phyloP scores from a whole-genome alignment of 2,888 invertebrate species.

The Sinotaia quadrata region DNA sequence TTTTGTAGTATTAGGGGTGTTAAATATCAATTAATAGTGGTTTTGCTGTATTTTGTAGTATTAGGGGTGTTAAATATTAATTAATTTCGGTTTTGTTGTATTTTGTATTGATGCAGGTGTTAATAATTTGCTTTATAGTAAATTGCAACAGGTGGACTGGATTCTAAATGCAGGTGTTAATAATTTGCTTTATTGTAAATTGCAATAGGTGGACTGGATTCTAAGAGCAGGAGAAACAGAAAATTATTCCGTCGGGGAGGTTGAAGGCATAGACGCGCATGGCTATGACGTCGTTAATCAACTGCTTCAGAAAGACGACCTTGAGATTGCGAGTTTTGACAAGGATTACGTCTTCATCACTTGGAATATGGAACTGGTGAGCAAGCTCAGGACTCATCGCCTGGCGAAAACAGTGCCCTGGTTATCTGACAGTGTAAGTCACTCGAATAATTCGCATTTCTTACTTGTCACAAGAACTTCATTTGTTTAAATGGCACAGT shows the following conservation, averaged over 20 bases:
- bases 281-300: conserved; percentile 9
- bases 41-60: no score
- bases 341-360: conserved; percentile 23
- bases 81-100: no score
- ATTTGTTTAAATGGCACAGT: no score
- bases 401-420: conserved; percentile 12
- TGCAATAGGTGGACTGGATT: conserved; percentile 19
- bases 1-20: no score
- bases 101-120: no score
- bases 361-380: conserved; percentile 23
- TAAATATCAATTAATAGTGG: no score
- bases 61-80: no score
- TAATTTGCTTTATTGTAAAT: no score
- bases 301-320: background rate
- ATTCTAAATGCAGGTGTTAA: no score
- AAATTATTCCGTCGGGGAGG: background rate
- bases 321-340: background rate
- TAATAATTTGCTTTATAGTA: no score
- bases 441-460: no score
- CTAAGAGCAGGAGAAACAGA: background rate
- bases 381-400: conserved; percentile 11
- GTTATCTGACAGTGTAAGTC: conserved; percentile 7
- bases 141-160: conserved; percentile 24
- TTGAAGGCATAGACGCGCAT: conserved; percentile 18
- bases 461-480: no score